Evolutionary conservation across 2,113 vertebrate species (phyloP).

Genomic region (Cygnus atratus): DNA sequence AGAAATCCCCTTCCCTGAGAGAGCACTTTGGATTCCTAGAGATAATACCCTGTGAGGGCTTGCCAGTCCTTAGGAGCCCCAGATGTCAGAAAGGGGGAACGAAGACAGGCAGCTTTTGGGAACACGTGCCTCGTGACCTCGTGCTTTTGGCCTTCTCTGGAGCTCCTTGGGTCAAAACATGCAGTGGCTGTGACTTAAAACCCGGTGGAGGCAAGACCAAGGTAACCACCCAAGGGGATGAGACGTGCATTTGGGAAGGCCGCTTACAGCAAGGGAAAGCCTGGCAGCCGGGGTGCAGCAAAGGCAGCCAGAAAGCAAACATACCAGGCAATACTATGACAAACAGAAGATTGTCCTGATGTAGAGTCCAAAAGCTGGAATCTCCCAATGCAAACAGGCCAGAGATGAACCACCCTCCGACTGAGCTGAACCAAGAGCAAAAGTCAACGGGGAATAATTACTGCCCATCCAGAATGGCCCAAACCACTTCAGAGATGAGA

Average conservation of each 20-base stretch:
- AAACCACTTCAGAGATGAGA: background rate
- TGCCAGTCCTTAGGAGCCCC: background rate
- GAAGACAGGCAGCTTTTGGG: background rate
- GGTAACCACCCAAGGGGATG: background rate
- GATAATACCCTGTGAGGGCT: background rate
- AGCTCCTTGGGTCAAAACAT: background rate
- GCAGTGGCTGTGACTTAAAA: background rate
- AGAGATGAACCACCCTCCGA: rapidly evolving
- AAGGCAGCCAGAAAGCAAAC: background rate
- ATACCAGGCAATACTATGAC: background rate
- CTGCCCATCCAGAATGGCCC: background rate
- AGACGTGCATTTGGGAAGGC: background rate
- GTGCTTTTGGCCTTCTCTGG: background rate
- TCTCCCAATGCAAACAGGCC: background rate
- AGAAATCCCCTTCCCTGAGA: background rate
- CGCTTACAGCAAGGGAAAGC: background rate
- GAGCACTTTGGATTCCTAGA: background rate
- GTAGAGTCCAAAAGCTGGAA: background rate
- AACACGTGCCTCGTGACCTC: background rate
- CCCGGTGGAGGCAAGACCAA: background rate
- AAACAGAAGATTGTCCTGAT: background rate
- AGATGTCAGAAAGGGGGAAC: too few relatives aligned
- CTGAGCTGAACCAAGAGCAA: background rate
- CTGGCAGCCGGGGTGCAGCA: background rate
- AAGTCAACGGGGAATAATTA: background rate